These are phyloP conservation scores for Trachops cirrhosus DNA, from an alignment of 2,797 vertebrate species.

Conservation along the genomic window DNA sequence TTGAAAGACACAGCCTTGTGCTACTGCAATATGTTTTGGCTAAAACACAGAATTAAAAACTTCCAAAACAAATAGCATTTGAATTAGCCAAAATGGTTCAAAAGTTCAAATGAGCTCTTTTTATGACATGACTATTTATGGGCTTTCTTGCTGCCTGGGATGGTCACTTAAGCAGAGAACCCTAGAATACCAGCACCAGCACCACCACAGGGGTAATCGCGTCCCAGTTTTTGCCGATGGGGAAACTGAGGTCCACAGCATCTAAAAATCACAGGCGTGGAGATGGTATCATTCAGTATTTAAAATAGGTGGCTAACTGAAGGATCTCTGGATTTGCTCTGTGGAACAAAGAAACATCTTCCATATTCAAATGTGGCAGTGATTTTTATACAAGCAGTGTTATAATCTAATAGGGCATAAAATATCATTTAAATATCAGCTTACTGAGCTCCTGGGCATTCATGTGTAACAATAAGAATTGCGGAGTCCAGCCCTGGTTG, in stretches of 20 bases:
- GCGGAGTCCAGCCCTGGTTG: not conserved
- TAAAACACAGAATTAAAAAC: conserved; percentile 45
- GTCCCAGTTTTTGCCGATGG: not conserved
- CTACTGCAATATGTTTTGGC: conserved; percentile 41
- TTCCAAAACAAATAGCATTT: conserved; percentile 50
- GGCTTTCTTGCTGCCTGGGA: conserved; percentile 28
- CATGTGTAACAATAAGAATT: not conserved
- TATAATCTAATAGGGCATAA: not conserved
- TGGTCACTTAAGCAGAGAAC: not conserved
- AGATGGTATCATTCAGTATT: not conserved
- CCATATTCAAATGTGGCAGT: not conserved
- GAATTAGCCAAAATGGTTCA: conserved; percentile 41
- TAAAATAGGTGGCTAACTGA: not conserved
- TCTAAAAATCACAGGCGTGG: not conserved
- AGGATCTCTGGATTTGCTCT: not conserved
- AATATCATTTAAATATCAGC: not conserved
- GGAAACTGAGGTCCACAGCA: not conserved
- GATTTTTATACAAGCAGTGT: not conserved
- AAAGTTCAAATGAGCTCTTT: conserved; percentile 60
- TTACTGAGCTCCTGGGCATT: not conserved
- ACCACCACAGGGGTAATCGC: not conserved
- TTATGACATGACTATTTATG: conserved; percentile 56
- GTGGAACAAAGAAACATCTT: not conserved
- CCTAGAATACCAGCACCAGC: not conserved
- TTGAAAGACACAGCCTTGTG: not conserved